Evolutionary conservation across 2,797 vertebrate genomes (phyloP).

Genomic region (Spinus olivaceus): DNA sequence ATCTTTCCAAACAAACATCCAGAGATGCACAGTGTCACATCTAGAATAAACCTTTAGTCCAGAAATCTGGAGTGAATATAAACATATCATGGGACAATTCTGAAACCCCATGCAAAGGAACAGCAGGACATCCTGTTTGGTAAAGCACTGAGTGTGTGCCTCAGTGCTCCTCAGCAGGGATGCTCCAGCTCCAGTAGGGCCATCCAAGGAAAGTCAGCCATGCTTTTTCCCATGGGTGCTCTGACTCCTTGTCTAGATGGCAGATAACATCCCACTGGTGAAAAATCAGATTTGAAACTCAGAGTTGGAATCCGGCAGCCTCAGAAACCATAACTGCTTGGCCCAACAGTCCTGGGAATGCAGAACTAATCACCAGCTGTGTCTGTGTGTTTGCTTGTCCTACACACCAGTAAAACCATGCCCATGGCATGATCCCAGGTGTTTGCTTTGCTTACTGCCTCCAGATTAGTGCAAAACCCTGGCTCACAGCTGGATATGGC

Average conservation of each 20-base stretch:
- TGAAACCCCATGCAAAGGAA: background rate
- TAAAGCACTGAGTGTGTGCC: background rate
- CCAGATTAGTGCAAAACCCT: background rate
- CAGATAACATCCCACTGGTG: background rate
- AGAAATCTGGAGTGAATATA: background rate
- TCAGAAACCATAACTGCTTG: background rate
- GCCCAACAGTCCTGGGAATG: background rate
- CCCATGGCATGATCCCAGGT: background rate
- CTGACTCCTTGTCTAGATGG: background rate
- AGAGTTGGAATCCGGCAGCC: background rate
- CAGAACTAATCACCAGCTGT: background rate
- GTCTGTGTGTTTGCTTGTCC: background rate
- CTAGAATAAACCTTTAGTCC: background rate
- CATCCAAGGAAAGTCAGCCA: background rate
- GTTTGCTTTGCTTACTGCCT: background rate
- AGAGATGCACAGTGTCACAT: background rate
- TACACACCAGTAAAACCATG: background rate
- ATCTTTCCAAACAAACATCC: background rate
- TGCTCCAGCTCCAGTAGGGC: background rate
- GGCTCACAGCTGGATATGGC: background rate
- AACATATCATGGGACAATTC: background rate
- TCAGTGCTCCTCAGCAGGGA: background rate
- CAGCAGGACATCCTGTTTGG: background rate
- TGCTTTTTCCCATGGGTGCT: background rate
- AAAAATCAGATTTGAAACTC: background rate